Percentiles rank a stretch among this genome's conserved stretches.
These are phyloP conservation scores for Planococcus citri DNA, from an alignment of 1,140 invertebrate species.

Conservation along the genomic window DNA sequence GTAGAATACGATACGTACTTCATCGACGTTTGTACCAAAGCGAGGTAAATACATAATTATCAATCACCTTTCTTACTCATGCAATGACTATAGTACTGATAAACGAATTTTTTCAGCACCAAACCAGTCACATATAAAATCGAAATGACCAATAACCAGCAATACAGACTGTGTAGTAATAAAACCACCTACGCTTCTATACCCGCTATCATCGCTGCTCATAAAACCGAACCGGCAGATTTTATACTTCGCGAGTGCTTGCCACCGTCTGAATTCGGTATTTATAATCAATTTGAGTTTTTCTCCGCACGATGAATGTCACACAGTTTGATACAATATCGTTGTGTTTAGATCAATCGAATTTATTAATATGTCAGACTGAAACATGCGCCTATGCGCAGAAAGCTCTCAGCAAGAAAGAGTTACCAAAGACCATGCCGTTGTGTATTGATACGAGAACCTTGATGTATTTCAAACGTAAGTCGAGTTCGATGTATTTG, in stretches of 20 bases:
- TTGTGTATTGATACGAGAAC: constrained; percentile 46
- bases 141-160: constrained; percentile 12
- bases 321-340: too few species aligned
- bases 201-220: constrained; percentile 44
- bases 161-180: constrained; percentile 34
- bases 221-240: constrained; percentile 34
- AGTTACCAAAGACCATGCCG: constrained; percentile 30
- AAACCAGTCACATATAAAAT: constrained; percentile 54
- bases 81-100: neutral
- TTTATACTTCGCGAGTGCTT: constrained; percentile 58
- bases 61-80: neutral
- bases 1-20: constrained; percentile 60
- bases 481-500: constrained; percentile 23
- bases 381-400: constrained; percentile 32
- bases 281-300: constrained; percentile 22
- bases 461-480: constrained; percentile 49
- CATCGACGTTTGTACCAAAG: constrained; percentile 64
- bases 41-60: constrained; percentile 38
- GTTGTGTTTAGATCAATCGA: constrained; percentile 48
- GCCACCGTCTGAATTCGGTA: constrained; percentile 73
- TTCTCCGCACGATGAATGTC: too few species aligned
- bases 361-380: constrained; percentile 51
- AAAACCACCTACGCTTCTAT: constrained; percentile 45
- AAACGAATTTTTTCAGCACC: constrained; percentile 35
- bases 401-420: neutral